Percentiles rank a stretch among this genome's conserved stretches.
phyloP scores from a whole-genome alignment of 2,888 invertebrate species.

The Eucera pruinosa region DNA sequence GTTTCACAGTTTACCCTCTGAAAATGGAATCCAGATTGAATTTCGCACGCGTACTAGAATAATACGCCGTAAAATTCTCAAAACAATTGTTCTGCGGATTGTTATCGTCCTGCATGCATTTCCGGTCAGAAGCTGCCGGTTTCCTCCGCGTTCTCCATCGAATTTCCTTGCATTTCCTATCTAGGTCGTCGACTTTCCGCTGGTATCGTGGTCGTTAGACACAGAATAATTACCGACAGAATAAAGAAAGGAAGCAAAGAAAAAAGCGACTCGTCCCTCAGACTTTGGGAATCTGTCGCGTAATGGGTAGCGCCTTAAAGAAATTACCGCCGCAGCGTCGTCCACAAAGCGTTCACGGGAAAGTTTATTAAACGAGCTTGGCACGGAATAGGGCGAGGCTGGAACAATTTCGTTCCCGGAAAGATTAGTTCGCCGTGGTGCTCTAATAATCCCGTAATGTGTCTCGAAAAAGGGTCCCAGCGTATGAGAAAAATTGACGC shows the following conservation, averaged over 20 bases:
- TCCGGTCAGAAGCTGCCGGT: background rate
- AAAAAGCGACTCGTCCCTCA: conserved; percentile 11
- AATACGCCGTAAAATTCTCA: background rate
- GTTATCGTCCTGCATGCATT: background rate
- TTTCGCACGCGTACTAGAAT: background rate
- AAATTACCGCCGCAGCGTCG: conserved; percentile 58
- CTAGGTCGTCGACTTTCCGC: background rate
- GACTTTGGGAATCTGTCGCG: conserved; percentile 34
- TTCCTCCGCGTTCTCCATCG: background rate
- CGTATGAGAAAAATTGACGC: conserved; percentile 38
- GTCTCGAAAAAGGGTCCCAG: conserved; percentile 36
- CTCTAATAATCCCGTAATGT: conserved; percentile 58
- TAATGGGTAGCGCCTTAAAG: conserved; percentile 61
- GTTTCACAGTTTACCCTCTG: too few species aligned
- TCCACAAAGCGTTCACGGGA: conserved; percentile 41
- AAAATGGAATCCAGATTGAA: background rate
- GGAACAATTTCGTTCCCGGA: conserved; percentile 55
- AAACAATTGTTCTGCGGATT: background rate
- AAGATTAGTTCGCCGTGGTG: conserved; percentile 61
- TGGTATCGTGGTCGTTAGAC: conserved; percentile 18
- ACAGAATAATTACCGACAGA: conserved; percentile 30
- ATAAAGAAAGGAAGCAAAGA: background rate
- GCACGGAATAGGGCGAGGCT: conserved; percentile 29
- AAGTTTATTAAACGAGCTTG: conserved; percentile 64
- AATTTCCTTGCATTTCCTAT: conserved; percentile 19